Percentiles rank a stretch among this genome's conserved stretches.
Evolutionary conservation across 2,797 vertebrate genomes (phyloP).

Genomic region (Sebastes baramenuke): DNA sequence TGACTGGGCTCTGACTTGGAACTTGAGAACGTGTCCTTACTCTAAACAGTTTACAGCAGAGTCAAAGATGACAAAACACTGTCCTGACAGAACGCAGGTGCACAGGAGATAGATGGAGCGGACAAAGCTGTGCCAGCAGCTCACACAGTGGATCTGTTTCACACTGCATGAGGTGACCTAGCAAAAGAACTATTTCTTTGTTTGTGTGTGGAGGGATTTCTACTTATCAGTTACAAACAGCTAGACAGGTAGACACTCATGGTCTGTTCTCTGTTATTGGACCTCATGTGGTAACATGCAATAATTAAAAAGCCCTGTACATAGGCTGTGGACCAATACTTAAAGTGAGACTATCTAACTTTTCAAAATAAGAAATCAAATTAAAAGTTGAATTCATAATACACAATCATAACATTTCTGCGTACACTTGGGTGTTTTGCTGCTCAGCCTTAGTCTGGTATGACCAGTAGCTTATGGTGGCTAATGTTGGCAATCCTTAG

Average conservation of each 20-base stretch:
- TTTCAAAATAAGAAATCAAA: background rate
- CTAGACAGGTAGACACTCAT: background rate
- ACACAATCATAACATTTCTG: background rate
- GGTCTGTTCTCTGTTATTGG: background rate
- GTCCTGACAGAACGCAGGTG: constrained; percentile 57
- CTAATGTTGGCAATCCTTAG: background rate
- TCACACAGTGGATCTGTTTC: background rate
- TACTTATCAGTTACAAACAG: background rate
- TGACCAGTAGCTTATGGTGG: background rate
- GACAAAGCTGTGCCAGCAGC: background rate
- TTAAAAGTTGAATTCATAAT: background rate
- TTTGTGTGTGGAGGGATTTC: background rate
- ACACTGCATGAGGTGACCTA: background rate
- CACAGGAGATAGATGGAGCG: constrained; percentile 22
- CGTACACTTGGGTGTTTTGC: background rate
- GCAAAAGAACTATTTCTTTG: background rate
- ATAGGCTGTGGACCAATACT: background rate
- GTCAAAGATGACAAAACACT: constrained; percentile 54
- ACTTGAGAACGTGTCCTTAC: constrained; percentile 61
- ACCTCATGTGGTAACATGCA: background rate
- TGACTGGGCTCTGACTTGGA: constrained; percentile 44
- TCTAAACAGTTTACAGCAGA: constrained; percentile 81
- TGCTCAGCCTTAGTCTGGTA: constrained; percentile 15
- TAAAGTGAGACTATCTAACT: background rate
- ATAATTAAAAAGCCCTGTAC: background rate